phyloP scores from a whole-genome alignment of 2,797 vertebrate species.

The Squalus acanthias region DNA sequence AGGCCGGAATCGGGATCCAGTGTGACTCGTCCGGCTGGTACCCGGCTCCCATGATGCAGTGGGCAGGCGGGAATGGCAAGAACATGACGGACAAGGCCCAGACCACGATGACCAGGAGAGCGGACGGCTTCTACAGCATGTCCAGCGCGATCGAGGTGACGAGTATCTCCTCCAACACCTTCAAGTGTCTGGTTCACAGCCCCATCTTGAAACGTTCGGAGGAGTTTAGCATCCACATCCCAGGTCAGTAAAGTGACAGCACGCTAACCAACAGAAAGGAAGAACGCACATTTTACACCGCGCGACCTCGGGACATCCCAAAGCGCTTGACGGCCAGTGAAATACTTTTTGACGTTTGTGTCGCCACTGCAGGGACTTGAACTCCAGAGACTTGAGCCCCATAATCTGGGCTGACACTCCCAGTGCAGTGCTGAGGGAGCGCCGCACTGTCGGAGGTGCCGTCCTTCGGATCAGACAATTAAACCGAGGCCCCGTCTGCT shows the following conservation, averaged over 20 bases:
- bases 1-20: neutral
- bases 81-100: neutral
- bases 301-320: neutral
- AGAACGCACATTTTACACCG: neutral
- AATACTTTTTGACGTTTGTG: neutral
- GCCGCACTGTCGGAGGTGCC: neutral
- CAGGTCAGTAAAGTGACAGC: neutral
- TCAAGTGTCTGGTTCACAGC: neutral
- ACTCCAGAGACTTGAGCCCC: no score
- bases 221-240: neutral
- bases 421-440: neutral
- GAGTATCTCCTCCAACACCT: neutral
- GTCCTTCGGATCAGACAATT: no score
- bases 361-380: no score
- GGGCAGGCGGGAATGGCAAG: fast-evolving
- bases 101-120: fast-evolving
- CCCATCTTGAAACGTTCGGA: neutral
- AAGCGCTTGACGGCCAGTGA: neutral
- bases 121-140: neutral
- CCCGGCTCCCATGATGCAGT: neutral
- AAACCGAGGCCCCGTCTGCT: no score
- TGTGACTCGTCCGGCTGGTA: neutral
- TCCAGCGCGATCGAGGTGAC: neutral
- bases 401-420: no score
- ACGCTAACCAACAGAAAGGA: fast-evolving